Conservation (phyloP, 1,140 invertebrate genomes). For the Bombus soroeensis region DNA sequence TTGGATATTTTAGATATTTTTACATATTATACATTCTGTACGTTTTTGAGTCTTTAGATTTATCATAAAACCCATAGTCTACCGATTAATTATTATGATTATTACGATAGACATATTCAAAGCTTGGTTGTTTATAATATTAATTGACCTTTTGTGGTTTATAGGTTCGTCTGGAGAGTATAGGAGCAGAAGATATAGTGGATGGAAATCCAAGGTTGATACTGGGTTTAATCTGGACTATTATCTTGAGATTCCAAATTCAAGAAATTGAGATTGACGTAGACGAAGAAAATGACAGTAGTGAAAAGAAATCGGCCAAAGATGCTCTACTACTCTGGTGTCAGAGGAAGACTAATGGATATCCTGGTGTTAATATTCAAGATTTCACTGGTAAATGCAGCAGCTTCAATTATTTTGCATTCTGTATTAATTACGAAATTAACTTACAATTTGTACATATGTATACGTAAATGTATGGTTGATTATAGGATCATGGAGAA, state of each 20-base stretch:
- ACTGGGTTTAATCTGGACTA: constrained; percentile 99
- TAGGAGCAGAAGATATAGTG: constrained; percentile 99
- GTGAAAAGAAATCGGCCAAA: constrained; percentile 99
- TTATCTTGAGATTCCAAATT: constrained; percentile 98
- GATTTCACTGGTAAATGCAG: constrained; percentile 85
- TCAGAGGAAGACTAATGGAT: constrained; percentile 97
- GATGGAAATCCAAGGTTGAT: constrained; percentile 98
- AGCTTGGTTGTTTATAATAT: not conserved
- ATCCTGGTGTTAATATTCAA: constrained; percentile 94
- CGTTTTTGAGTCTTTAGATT: no score
- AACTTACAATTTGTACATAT: not conserved
- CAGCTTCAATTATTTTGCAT: not conserved
- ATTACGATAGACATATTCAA: no score
- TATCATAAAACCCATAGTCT: no score
- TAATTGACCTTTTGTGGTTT: constrained; percentile 31
- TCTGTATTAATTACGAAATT: not conserved
- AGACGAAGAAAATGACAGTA: constrained; percentile 98
- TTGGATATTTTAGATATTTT: no score
- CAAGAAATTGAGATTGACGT: constrained; percentile 99
- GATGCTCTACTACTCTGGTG: constrained; percentile 99
- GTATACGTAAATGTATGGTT: not conserved
- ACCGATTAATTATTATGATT: no score
- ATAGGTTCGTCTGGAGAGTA: constrained; percentile 97
- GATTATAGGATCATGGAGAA: constrained; percentile 92
- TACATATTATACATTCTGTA: no score